These are phyloP conservation scores for Acanthurus lineatus DNA, from an alignment of 2,797 vertebrate genomes.

Conservation along the genomic window DNA sequence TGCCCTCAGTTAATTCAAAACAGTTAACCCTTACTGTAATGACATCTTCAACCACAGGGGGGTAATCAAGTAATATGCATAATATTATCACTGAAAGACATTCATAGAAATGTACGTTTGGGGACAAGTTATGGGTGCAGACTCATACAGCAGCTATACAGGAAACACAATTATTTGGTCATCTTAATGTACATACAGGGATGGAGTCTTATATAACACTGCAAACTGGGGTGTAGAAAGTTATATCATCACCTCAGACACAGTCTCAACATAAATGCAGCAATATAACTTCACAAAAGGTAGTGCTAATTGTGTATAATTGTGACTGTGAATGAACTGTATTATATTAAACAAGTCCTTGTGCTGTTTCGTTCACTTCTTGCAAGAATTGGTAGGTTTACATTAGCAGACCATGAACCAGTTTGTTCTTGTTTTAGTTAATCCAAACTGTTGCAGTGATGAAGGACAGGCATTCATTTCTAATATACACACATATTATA, in stretches of 20 bases:
- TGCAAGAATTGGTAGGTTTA: not conserved
- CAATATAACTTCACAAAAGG: not conserved
- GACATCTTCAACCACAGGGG: slow-evolving; percentile 63
- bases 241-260: not conserved
- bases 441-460: not conserved
- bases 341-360: not conserved
- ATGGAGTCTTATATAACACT: slow-evolving; percentile 8
- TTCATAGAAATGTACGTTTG: slow-evolving; percentile 17
- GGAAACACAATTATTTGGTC: slow-evolving; percentile 14
- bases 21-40: slow-evolving; percentile 32
- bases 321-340: slow-evolving; percentile 4
- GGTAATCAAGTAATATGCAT: slow-evolving; percentile 58
- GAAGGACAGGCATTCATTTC: not conserved
- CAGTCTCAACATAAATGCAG: not conserved
- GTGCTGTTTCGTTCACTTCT: not conserved
- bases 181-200: not conserved
- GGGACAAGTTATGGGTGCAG: slow-evolving; percentile 18
- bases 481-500: not conserved
- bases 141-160: not conserved
- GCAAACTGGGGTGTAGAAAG: not conserved
- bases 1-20: not conserved
- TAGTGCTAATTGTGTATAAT: too few species aligned
- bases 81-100: not conserved
- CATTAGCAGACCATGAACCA: not conserved
- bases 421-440: not conserved